phyloP scores from a whole-genome alignment of 2,113 vertebrate genomes.

The Notechis scutatus region DNA sequence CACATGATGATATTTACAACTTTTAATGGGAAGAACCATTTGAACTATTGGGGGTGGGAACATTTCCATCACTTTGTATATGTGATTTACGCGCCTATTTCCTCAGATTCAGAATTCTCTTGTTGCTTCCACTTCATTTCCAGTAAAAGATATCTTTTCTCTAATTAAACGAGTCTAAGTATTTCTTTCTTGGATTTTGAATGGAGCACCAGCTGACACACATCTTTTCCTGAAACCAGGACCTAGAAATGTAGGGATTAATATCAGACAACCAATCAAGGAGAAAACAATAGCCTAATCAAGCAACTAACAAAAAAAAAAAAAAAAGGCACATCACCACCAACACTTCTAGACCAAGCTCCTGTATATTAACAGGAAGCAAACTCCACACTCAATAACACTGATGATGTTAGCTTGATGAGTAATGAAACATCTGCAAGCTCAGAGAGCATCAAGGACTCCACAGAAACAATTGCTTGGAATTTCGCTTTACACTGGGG shows the following conservation, averaged over 20 bases:
- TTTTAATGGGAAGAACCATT: no score
- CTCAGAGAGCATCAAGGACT: background rate
- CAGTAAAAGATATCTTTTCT: no score
- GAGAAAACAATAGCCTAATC: background rate
- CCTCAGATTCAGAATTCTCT: no score
- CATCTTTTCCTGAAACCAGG: background rate
- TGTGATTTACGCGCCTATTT: no score
- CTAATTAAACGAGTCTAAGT: no score
- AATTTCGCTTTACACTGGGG: background rate
- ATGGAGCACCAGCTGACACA: no score
- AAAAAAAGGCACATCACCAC: background rate
- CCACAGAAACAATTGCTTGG: background rate
- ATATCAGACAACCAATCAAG: background rate
- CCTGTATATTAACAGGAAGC: background rate
- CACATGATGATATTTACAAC: no score
- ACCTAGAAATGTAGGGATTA: background rate
- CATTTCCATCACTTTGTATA: no score
- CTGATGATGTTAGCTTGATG: background rate
- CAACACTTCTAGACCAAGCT: background rate
- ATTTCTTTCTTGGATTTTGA: no score
- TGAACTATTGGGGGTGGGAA: no score
- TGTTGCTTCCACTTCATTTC: no score
- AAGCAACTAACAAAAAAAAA: background rate
- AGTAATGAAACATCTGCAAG: background rate
- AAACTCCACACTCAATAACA: background rate